Conservation (phyloP, 2,797 vertebrate genomes). For the Manis crassicaudata region DNA sequence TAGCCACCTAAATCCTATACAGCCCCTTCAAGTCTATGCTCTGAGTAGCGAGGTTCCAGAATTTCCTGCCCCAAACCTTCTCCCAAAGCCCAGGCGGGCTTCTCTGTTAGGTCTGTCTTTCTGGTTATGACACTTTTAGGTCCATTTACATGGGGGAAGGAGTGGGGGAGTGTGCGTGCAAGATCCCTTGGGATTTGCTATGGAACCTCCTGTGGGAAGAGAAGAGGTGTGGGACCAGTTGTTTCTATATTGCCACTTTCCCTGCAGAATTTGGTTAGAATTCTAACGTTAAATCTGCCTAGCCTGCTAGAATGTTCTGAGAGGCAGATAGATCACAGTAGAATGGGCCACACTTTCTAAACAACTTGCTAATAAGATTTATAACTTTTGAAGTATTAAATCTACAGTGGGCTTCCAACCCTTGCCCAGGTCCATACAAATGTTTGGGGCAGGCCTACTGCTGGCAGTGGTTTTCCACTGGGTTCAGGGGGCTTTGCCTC, state of each 20-base stretch:
- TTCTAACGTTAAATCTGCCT: neutral
- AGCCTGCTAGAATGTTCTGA: neutral
- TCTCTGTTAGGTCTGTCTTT: neutral
- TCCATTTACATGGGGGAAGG: neutral
- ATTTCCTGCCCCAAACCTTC: neutral
- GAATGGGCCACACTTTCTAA: neutral
- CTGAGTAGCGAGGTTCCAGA: neutral
- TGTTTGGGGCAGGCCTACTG: neutral
- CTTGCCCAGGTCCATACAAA: neutral
- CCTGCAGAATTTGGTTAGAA: neutral
- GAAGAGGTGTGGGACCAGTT: neutral
- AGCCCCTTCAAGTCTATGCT: fast-evolving
- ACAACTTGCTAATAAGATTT: neutral
- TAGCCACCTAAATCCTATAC: neutral
- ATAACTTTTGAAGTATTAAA: neutral
- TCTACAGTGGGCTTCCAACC: neutral
- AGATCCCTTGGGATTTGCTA: neutral
- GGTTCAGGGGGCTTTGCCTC: neutral
- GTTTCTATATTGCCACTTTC: neutral
- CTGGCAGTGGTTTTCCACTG: neutral
- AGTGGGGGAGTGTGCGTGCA: fast-evolving
- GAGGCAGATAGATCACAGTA: neutral
- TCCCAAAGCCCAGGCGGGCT: neutral
- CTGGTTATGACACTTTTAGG: neutral
- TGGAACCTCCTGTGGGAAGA: neutral